Conservation (phyloP, 2,888 invertebrate genomes). For the Tipula helvola region DNA sequence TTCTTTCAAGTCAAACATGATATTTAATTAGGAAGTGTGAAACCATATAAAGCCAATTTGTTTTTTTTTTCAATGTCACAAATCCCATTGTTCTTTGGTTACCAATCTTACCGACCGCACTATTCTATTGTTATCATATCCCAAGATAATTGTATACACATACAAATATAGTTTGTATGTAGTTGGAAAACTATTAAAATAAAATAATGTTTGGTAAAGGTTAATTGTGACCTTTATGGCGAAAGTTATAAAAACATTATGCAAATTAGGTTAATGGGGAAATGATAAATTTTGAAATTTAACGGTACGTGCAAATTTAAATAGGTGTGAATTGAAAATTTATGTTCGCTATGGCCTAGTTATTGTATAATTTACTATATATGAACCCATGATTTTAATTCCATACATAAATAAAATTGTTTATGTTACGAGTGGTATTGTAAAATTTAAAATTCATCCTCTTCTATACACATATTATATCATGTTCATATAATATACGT, state of each 20-base stretch:
- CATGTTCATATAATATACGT: not conserved
- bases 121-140: not conserved
- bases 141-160: not conserved
- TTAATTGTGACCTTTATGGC: not conserved
- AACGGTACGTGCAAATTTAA: not conserved
- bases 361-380: not conserved
- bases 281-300: not conserved
- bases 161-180: not conserved
- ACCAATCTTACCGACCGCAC: not conserved
- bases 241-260: not conserved
- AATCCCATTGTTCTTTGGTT: not conserved
- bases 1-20: not conserved
- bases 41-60: not conserved
- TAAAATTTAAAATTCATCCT: not conserved
- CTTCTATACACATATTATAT: not conserved
- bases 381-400: not conserved
- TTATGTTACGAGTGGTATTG: not conserved
- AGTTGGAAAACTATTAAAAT: not conserved
- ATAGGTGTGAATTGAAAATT: not conserved
- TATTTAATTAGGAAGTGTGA: not conserved
- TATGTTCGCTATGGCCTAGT: not conserved
- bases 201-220: not conserved
- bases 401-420: not conserved
- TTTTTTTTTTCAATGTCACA: not conserved
- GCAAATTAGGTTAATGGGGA: not conserved